Percentiles rank a stretch among this genome's conserved stretches.
These are phyloP conservation scores for Orthosia gracilis DNA, from an alignment of 2,888 invertebrate genomes.

Conservation along the genomic window DNA sequence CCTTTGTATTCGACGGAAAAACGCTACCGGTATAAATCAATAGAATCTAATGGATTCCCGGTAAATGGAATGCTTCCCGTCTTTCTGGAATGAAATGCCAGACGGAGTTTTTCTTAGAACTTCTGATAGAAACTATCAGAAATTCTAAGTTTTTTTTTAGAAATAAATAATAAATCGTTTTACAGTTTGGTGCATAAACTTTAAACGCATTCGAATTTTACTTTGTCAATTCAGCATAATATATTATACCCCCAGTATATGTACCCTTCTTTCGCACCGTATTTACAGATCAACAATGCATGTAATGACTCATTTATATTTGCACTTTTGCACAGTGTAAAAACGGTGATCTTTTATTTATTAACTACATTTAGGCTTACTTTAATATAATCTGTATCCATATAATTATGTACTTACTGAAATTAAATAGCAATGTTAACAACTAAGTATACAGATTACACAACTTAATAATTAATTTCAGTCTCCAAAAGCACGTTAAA, in stretches of 20 bases:
- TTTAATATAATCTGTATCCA: no score
- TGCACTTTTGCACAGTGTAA: not conserved
- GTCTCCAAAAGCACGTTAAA: constrained; percentile 18
- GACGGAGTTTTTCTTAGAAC: constrained; percentile 46
- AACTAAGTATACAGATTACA: constrained; percentile 6
- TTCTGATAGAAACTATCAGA: not conserved
- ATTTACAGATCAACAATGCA: no score
- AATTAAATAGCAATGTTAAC: not conserved
- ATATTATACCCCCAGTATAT: no score
- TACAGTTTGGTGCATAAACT: not conserved
- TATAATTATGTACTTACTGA: not conserved
- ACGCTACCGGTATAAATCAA: constrained; percentile 67
- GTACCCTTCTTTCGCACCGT: no score
- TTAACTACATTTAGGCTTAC: no score
- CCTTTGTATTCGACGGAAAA: constrained; percentile 69
- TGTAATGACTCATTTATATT: not conserved
- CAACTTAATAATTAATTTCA: constrained; percentile 36
- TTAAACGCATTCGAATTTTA: not conserved
- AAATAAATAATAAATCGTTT: not conserved
- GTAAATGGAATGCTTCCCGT: constrained; percentile 59
- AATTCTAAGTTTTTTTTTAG: no score
- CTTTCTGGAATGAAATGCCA: constrained; percentile 23
- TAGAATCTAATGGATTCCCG: constrained; percentile 73
- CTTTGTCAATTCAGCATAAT: not conserved
- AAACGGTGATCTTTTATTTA: not conserved